Percentiles rank a stretch among this genome's conserved stretches.
phyloP scores from a whole-genome alignment of 2,113 vertebrate genomes.

The Callipepla squamata region DNA sequence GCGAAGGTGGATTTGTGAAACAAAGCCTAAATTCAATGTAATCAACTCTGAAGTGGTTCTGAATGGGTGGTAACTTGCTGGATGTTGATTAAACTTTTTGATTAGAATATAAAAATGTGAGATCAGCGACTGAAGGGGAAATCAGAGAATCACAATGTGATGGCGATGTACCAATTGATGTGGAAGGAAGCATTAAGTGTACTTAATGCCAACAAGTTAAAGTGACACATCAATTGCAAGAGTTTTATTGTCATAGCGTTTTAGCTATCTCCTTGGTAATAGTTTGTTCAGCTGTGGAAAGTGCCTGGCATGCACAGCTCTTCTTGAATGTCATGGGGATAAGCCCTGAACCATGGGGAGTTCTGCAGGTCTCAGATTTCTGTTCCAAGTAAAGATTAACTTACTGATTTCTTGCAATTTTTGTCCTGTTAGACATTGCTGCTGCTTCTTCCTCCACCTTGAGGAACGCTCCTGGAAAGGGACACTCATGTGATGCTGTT shows the following conservation, averaged over 20 bases:
- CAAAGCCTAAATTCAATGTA: background rate
- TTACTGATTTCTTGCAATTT: background rate
- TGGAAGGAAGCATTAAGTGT: background rate
- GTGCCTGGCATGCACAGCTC: background rate
- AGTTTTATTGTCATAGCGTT: background rate
- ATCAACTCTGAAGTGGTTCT: background rate
- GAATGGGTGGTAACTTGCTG: background rate
- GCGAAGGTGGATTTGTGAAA: background rate
- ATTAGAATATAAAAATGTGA: background rate
- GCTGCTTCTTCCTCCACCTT: background rate
- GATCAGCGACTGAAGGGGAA: background rate
- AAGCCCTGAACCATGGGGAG: background rate
- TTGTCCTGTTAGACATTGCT: background rate
- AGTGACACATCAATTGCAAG: background rate
- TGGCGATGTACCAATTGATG: background rate
- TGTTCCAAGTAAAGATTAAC: background rate
- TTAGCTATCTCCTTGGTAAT: background rate
- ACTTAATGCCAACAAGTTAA: background rate
- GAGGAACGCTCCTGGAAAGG: background rate
- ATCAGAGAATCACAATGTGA: background rate
- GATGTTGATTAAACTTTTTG: background rate
- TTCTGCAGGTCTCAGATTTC: background rate
- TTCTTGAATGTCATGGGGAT: background rate
- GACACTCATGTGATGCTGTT: background rate
- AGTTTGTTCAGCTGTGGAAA: background rate